Evolutionary conservation across 2,888 invertebrate species (phyloP), one percentile per base, ranked within the genome.

Genomic region (Heliconius aoede): DNA sequence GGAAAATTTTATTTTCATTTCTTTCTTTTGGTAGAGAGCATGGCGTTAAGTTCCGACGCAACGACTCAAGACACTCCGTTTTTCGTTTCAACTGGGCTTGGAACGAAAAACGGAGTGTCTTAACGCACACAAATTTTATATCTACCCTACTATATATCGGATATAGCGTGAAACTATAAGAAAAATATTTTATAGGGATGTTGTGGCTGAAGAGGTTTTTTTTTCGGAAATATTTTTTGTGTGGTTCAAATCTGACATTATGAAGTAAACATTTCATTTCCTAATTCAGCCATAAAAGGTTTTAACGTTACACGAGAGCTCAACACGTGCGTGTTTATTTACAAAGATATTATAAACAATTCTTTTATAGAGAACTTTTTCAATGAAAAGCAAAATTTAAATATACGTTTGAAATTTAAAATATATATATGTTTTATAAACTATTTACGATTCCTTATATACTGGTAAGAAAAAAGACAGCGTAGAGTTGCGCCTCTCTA

Each of bases 321-420:
- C 51, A 55, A 69, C 69, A 69, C n/a, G 69, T 69, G 69, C 51
- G n/a, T 69, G 69, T 55, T 55, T 69, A 55, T 69, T 55, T 69
- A 69, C 55, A 55, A 30, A 30, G 30, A 55, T 55, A 69, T 55
- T 28, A 28, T 69, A 69, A 69, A 69, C 69, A 69, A 15, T 32
- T 30, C 30, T 51, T 69, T 69, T 32, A 69, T 55, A 32, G 55
- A 28, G 28, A n/a, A 18, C 30, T 55, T 28, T 55, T 69, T n/a
- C 30, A 11, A 69, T n/a, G 30, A 55, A 55, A 69, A 40, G 21
- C 46, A 40, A 67, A 67, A 36, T 15, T 26, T 60, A 26, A 26
- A 15, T 60, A 26, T 26, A 60, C 15, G 18, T 26, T 60, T 46
- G 3, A 46, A 21, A 46, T 46, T 21, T 21, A 46, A 7, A 5